Base-by-base conservation (phyloP, 1,140 invertebrate species). In the Drosophila pruinosa region DNA sequence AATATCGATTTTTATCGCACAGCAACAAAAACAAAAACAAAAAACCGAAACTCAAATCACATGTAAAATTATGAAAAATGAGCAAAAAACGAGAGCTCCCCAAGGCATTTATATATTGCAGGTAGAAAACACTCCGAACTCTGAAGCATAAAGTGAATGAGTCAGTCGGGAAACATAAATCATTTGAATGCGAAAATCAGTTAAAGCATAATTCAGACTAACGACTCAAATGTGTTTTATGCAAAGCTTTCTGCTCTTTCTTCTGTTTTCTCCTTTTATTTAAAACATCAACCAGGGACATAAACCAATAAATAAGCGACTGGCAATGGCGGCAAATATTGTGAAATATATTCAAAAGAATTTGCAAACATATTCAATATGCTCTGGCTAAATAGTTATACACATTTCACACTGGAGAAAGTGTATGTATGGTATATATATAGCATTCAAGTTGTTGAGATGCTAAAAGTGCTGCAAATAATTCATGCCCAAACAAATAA, bases 61-160 rank as follows among this genome's bases (percentile, higher is more conserved):
- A 78, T 86, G 82, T 70, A 72, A 82, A 88, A 88, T 86, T 88
- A 78, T 86, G 83, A 86, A 88, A 88, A 88, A 88, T 69, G 82
- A 78, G 75, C 68, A 39, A 28, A 56, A 72, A 70, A 72, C 52
- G 73, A 65, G 59, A 61, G 34, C 31, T 77, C 73, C 73, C 81
- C 41, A 12, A 28, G 26, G 83, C 68, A 48, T 82, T 72, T 36
- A 21, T n/a, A 21, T 12, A 57, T 70, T 43, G 26, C 76, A 77
- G 76, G 73, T 77, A 19, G 17, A 43, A 48, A 22, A 12, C 41
- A 58, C 17, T 19, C 31, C 6, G 34, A 26, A 38, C 45, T 5
- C 45, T 3, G 31, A 14, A 61, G 36, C 64, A 31, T 38, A 69
- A 78, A 64, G 78, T 63, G 78, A 89, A 89, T 71, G 82, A 82